Evolutionary conservation across 2,797 vertebrate species (phyloP).

Genomic region (Danio jaintianensis): DNA sequence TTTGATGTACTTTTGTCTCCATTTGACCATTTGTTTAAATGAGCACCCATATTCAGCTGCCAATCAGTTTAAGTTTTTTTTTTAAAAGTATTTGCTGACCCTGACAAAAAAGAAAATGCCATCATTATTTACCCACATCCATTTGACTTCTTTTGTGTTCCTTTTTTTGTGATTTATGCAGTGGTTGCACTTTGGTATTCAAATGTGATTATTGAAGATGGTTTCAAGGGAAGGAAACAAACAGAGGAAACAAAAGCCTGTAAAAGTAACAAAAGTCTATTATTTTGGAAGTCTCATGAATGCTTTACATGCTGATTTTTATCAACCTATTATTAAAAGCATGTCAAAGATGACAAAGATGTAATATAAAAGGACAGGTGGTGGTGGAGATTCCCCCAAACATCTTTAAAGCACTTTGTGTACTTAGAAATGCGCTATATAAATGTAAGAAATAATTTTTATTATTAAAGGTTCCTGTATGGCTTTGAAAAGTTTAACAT

Average conservation of each 20-base stretch:
- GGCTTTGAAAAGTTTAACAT: too few relatives aligned
- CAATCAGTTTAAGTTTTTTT: conserved; percentile 32
- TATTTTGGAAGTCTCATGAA: neutral
- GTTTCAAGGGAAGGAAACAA: too few relatives aligned
- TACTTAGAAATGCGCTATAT: too few relatives aligned
- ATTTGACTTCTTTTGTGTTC: neutral
- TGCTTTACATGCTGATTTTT: neutral
- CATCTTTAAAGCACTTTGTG: too few relatives aligned
- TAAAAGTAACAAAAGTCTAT: neutral
- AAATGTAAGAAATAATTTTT: too few relatives aligned
- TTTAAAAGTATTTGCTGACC: conserved; percentile 2
- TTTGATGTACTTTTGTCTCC: conserved; percentile 13
- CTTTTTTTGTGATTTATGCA: neutral
- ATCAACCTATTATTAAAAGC: neutral
- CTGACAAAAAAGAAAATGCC: neutral
- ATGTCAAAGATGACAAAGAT: too few relatives aligned
- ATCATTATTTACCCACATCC: conserved; percentile 8
- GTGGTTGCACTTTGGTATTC: neutral
- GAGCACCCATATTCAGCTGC: conserved; percentile 24
- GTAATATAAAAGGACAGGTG: too few relatives aligned
- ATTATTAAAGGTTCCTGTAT: too few relatives aligned
- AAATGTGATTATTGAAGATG: neutral
- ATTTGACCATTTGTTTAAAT: conserved; percentile 29
- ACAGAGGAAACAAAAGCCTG: neutral
- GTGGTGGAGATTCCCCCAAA: too few relatives aligned